Conservation (phyloP, 2,888 invertebrate species). For the Onthophagus sagittarius region DNA sequence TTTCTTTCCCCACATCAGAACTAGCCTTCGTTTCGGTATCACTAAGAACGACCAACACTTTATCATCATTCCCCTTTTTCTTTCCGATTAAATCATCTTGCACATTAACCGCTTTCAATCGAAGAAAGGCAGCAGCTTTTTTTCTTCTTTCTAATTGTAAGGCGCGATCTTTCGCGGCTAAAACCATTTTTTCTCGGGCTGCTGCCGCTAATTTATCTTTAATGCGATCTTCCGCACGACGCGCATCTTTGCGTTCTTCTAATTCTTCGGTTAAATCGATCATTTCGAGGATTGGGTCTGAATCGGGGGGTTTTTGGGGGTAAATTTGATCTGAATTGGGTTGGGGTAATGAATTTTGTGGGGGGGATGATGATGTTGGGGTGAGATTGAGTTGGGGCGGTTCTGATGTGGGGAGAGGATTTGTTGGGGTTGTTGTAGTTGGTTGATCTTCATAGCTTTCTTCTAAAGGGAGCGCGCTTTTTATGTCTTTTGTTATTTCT, state of each 20-base stretch:
- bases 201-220: slow-evolving; percentile 56
- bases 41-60: slow-evolving; percentile 26
- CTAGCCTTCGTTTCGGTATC: slow-evolving; percentile 28
- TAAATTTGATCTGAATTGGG: too few species aligned
- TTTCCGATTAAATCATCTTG: slow-evolving; percentile 25
- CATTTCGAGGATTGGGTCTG: slow-evolving; percentile 52
- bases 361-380: too few species aligned
- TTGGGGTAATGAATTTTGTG: too few species aligned
- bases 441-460: slow-evolving; percentile 63
- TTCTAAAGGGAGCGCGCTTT: slow-evolving; percentile 73
- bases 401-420: too few species aligned
- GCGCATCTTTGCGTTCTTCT: slow-evolving; percentile 45
- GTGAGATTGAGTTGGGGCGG: too few species aligned
- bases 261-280: slow-evolving; percentile 59
- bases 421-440: background rate
- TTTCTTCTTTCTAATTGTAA: slow-evolving; percentile 71
- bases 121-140: slow-evolving; percentile 76
- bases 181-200: slow-evolving; percentile 57
- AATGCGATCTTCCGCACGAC: slow-evolving; percentile 53
- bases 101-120: slow-evolving; percentile 39
- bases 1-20: too few species aligned
- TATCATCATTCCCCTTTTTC: slow-evolving; percentile 24
- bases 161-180: slow-evolving; percentile 51
- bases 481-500: slow-evolving; percentile 49
- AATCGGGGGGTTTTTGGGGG: too few species aligned